Conservation (phyloP, 2,888 invertebrate genomes). For the Noctua janthina region DNA sequence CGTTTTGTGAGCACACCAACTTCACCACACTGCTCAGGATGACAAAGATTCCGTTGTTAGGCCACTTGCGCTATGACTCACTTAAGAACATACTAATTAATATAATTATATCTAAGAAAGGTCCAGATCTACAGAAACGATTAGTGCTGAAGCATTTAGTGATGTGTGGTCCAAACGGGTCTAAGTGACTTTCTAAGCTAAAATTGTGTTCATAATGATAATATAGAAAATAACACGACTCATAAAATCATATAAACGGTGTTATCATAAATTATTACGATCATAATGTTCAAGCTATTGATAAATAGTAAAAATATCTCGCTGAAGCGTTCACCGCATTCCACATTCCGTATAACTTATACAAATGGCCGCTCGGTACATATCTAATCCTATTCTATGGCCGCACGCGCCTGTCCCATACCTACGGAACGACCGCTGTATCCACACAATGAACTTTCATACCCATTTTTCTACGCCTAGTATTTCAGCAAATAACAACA, state of each 20-base stretch:
- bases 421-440: slow-evolving; percentile 45
- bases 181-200: background rate
- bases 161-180: background rate
- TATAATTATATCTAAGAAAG: background rate
- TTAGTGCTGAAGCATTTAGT: background rate
- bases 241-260: background rate
- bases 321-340: slow-evolving; percentile 54
- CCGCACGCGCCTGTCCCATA: slow-evolving; percentile 27
- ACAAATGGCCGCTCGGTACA: slow-evolving; percentile 43
- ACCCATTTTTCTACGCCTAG: slow-evolving; percentile 38
- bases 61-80: background rate
- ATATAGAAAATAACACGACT: background rate
- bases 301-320: slow-evolving; percentile 24
- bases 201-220: background rate
- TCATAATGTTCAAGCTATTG: slow-evolving; percentile 7
- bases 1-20: background rate
- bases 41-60: background rate
- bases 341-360: slow-evolving; percentile 57
- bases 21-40: background rate
- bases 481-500: slow-evolving; percentile 48
- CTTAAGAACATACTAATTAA: background rate
- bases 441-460: slow-evolving; percentile 41
- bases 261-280: background rate
- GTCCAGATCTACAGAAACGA: background rate
- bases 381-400: slow-evolving; percentile 43